Base-by-base conservation (phyloP, 2,888 invertebrate species). In the Hartigia nigra region DNA sequence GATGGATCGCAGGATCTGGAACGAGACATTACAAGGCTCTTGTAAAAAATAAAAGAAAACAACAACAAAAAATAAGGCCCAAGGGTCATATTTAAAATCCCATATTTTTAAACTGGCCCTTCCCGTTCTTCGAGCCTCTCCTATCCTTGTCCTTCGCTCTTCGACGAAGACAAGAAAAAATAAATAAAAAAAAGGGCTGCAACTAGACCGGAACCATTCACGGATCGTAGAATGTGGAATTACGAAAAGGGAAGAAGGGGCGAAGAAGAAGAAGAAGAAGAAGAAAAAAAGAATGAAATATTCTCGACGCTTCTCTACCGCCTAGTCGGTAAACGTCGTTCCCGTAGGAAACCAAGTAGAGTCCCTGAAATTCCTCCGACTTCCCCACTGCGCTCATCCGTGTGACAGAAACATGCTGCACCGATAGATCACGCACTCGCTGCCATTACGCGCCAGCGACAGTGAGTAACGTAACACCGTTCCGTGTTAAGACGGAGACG, bases 361-460 rank as follows among this genome's bases (percentile, higher is more conserved):
- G 78, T 75, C 70, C 76, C 70, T 12, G 74, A 36, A 76, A 79
- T 79, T 79, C 76, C 72, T 75, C 36, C 12, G 39, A 23, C 32
- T 76, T 74, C 76, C 78, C 78, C 82, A 80, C 80, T 79, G 74
- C 79, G 80, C 79, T 83, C 82, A 83, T 82, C 82, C 83, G 82
- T 82, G 81, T 34, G 82, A 82, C 82, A 81, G 81, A 79, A 81
- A 83, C 83, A 83, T 82, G 84, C 83, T 82, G 82, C 84, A 78
- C 79, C 81, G 78, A 83, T 84, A 84, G 81, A 82, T 83, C 81
- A 82, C 76, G 79, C 79, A 76, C 74, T 70, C 78, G 77, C 78
- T 74, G 76, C 69, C 79, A 76, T 80, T 77, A 78, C 78, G 81
- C 78, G 79, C 78, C 74, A 78, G 72, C 74, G 75, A 81, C 75